Conservation (phyloP, 2,888 invertebrate genomes). For the Andrena dorsata region DNA sequence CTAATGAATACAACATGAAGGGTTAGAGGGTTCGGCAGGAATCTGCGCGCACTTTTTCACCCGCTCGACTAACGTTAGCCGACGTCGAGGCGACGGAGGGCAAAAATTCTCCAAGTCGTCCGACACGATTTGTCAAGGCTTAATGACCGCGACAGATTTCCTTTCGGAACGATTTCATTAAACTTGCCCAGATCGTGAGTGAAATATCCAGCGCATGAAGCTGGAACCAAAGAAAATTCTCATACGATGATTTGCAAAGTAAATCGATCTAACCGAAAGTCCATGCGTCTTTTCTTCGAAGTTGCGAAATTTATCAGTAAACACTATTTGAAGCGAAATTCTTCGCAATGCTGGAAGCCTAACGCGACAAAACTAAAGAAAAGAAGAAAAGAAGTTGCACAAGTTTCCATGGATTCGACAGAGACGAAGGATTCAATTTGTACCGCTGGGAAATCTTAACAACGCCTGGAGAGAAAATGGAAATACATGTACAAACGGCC, state of each 20-base stretch:
- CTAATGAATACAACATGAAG: conserved; percentile 81
- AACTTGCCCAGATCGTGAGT: conserved; percentile 15
- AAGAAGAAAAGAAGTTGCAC: neutral
- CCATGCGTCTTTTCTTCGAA: too few species aligned
- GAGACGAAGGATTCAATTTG: neutral
- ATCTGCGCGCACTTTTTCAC: conserved; percentile 60
- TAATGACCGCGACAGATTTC: conserved; percentile 47
- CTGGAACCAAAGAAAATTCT: neutral
- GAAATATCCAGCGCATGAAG: neutral
- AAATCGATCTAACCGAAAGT: too few species aligned
- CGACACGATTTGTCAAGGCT: conserved; percentile 51
- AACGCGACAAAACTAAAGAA: neutral
- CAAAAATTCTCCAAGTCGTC: conserved; percentile 57
- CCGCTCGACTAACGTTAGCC: conserved; percentile 22
- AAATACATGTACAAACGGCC: neutral
- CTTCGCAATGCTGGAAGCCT: neutral
- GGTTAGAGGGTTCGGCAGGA: conserved; percentile 71
- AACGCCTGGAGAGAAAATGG: neutral
- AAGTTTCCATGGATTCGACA: neutral
- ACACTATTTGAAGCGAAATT: too few species aligned
- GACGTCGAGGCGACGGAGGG: conserved; percentile 21
- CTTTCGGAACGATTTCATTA: conserved; percentile 41
- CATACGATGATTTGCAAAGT: too few species aligned
- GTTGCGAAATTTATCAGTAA: too few species aligned
- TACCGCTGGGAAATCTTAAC: neutral